These are phyloP conservation scores for Bombyx huttoni DNA, from an alignment of 2,888 invertebrate genomes.

Conservation along the genomic window DNA sequence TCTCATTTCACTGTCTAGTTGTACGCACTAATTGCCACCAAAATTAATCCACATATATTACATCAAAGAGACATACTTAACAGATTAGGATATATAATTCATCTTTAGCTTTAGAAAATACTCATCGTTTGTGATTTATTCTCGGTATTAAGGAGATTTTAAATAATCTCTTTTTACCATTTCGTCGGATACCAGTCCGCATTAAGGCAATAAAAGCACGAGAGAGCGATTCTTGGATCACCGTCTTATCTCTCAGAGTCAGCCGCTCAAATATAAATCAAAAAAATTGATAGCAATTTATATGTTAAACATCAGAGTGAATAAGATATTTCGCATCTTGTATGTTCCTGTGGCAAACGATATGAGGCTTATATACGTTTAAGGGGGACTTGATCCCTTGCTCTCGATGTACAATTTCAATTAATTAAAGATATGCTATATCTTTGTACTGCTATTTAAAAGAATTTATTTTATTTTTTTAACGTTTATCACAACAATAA, in stretches of 20 bases:
- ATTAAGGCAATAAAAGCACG: conserved; percentile 43
- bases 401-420: conserved; percentile 4
- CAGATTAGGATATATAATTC: no score
- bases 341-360: conserved; percentile 30
- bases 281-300: conserved; percentile 64
- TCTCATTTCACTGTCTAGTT: no score
- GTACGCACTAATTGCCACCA: no score
- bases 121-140: not conserved
- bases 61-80: no score
- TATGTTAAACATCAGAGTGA: conserved; percentile 59
- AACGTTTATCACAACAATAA: no score
- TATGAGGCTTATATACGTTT: conserved; percentile 8
- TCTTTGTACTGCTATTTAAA: no score
- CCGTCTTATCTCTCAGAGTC: conserved; percentile 41
- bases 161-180: conserved; percentile 31
- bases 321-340: conserved; percentile 49
- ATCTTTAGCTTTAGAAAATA: not conserved
- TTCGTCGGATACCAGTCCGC: conserved; percentile 31
- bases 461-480: no score
- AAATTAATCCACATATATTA: no score
- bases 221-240: conserved; percentile 20
- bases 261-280: conserved; percentile 55
- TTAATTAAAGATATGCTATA: not conserved
- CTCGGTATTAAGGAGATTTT: conserved; percentile 1
- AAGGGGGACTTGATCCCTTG: conserved; percentile 2